Evolutionary conservation across 1,140 invertebrate genomes (phyloP), one percentile per base, ranked within the genome.

Genomic region (Lordiphosa mommai): DNA sequence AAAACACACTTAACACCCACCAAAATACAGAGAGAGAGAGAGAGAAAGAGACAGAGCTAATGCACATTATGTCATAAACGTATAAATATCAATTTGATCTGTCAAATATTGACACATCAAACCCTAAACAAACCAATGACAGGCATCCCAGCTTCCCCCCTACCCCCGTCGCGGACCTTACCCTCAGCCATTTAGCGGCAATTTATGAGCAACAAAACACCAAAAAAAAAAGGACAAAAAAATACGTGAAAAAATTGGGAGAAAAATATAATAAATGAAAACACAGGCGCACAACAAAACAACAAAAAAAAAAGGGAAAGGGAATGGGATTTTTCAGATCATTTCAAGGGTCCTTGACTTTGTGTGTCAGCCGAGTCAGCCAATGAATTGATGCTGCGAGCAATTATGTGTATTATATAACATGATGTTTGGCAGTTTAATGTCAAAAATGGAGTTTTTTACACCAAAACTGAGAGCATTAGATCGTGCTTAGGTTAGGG

Each of bases 61-160:
- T 58, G 17, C 56, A 57, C 52, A 72, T 58, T 73, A 70, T 66
- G 60, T 53, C 61, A 72, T 79, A 67, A 73, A 56, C 44, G 77
- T 77, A 82, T 84, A 84, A 84, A 84, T 84, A 85, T 85, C 79
- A 85, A 85, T 85, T 85, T 80, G 61, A 85, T 80, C 73, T 80
- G 80, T 86, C 73, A 80, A 85, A 85, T 85, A 85, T 86, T 85
- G 80, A 85, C 80, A 86, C 70, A 85, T 85, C 73, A 85, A 86
- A 85, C 73, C 80, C 73, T 80, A 85, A 85, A 86, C 79, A 86
- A 79, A 73, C 79, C 79, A 85, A 74, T 73, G 79, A 85, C 79
- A 85, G 65, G 55, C 53, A 40, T 37, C 53, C 67, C 57, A 34
- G 58, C 57, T 20, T 12, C 20, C 23, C 29, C 29, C 38, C 33